Percentiles rank a stretch among this genome's conserved stretches.
Conservation (phyloP, 2,888 invertebrate genomes). For the Sphaerophoria taeniata region DNA sequence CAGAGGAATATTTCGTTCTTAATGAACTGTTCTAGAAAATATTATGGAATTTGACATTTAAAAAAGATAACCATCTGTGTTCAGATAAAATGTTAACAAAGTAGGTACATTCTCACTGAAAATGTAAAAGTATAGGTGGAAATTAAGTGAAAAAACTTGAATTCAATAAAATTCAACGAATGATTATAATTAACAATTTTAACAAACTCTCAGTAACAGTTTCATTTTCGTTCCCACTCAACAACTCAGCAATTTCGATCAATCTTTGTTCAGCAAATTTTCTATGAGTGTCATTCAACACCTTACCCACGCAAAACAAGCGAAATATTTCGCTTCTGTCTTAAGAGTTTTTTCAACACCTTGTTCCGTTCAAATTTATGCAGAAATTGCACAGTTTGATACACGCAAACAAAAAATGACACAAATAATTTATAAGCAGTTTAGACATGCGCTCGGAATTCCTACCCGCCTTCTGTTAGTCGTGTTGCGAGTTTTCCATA, state of each 20-base stretch:
- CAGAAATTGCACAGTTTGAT: not conserved
- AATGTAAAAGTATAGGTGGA: too few relatives aligned
- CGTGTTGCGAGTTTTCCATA: constrained; percentile 32
- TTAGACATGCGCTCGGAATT: constrained; percentile 42
- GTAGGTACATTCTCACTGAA: too few relatives aligned
- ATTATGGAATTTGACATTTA: too few relatives aligned
- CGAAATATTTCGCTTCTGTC: constrained; percentile 14
- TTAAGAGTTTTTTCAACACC: constrained; percentile 23
- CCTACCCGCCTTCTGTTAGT: constrained; percentile 49
- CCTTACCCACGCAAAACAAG: constrained; percentile 13
- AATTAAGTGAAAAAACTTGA: too few relatives aligned
- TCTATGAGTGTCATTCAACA: constrained; percentile 7
- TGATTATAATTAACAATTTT: too few relatives aligned
- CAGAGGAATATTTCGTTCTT: too few relatives aligned
- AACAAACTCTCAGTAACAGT: not conserved
- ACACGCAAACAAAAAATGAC: not conserved
- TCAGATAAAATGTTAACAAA: too few relatives aligned
- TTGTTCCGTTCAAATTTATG: constrained; percentile 10
- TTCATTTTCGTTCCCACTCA: not conserved
- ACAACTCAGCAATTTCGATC: not conserved
- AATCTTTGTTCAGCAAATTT: not conserved
- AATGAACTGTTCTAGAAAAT: too few relatives aligned
- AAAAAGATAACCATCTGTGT: too few relatives aligned
- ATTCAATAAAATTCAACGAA: too few relatives aligned
- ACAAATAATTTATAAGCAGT: constrained; percentile 51